phyloP scores from a whole-genome alignment of 2,113 vertebrate genomes.

The Cepphus grylle region DNA sequence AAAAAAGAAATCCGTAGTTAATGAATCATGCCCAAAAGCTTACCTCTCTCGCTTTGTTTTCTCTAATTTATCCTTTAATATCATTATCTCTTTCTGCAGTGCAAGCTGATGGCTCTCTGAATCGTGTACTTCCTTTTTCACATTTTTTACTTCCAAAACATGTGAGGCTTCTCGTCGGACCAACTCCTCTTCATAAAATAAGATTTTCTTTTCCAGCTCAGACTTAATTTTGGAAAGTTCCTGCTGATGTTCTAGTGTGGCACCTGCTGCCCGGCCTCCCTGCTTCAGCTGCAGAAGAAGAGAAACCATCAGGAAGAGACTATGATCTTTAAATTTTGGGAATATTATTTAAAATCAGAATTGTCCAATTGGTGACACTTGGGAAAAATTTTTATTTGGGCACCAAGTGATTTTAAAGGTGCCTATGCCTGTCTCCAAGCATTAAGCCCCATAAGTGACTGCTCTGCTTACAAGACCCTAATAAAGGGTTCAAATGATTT shows the following conservation, averaged over 20 bases:
- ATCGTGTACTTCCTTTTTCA: conserved; percentile 91
- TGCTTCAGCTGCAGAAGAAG: conserved; percentile 79
- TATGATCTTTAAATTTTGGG: not conserved
- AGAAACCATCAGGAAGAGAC: not conserved
- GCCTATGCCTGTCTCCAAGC: not conserved
- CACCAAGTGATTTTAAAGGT: not conserved
- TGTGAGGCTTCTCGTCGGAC: conserved; percentile 87
- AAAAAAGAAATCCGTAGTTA: not conserved
- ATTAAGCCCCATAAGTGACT: not conserved
- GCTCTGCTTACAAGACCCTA: not conserved
- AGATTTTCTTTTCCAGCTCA: conserved; percentile 92
- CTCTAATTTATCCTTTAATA: conserved; percentile 89
- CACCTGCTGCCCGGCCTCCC: conserved; percentile 75
- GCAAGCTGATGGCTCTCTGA: conserved; percentile 87
- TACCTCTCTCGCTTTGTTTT: conserved; percentile 89
- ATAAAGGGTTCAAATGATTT: not conserved
- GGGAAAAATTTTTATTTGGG: not conserved
- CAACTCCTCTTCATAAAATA: conserved; percentile 93
- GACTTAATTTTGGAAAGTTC: conserved; percentile 88
- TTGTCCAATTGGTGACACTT: not conserved
- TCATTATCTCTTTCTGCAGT: conserved; percentile 86
- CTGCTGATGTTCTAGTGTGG: conserved; percentile 83
- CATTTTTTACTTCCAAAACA: conserved; percentile 85
- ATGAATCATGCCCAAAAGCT: not conserved
- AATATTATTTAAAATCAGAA: not conserved